Evolutionary conservation across 2,888 invertebrate species (phyloP).

Genomic region (Taphrorychus bicolor): DNA sequence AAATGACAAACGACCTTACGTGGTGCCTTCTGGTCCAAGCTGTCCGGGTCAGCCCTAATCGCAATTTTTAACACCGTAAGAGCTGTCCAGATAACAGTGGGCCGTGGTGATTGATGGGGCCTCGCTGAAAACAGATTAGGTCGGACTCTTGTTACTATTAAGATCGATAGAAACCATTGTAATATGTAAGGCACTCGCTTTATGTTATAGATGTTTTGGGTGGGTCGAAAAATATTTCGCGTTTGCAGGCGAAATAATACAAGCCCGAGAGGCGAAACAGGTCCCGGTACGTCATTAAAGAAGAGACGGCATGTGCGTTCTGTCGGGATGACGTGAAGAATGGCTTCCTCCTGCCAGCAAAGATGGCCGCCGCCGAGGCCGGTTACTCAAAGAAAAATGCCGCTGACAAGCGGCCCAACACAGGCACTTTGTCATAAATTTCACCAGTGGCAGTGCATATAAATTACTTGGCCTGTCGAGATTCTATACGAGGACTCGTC

Average conservation of each 20-base stretch:
- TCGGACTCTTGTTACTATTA: slow-evolving; percentile 1
- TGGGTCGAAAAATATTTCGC: not conserved
- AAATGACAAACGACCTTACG: slow-evolving; percentile 38
- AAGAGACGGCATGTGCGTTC: slow-evolving; percentile 57
- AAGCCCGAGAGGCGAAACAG: slow-evolving; percentile 14
- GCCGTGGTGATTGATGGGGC: slow-evolving; percentile 26
- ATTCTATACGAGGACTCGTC: not conserved
- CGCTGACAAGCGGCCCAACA: slow-evolving; percentile 55
- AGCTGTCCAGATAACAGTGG: slow-evolving; percentile 28
- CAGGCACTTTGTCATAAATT: slow-evolving; percentile 54
- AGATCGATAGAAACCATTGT: slow-evolving; percentile 9
- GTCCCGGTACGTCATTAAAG: slow-evolving; percentile 42
- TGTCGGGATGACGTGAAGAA: slow-evolving; percentile 54
- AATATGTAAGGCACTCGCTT: not conserved
- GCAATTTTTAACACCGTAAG: slow-evolving; percentile 36
- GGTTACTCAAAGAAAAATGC: slow-evolving; percentile 52
- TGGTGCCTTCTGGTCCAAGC: slow-evolving; percentile 31
- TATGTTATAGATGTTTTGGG: too few relatives aligned
- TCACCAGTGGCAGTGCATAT: slow-evolving; percentile 43
- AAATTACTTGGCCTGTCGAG: slow-evolving; percentile 21
- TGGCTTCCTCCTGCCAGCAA: slow-evolving; percentile 55
- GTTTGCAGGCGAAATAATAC: not conserved
- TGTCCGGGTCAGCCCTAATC: slow-evolving; percentile 38
- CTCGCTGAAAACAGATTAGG: slow-evolving; percentile 24
- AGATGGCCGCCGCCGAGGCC: slow-evolving; percentile 47